Base-by-base conservation (phyloP, 2,888 invertebrate species). In the Cephonodes hylas region DNA sequence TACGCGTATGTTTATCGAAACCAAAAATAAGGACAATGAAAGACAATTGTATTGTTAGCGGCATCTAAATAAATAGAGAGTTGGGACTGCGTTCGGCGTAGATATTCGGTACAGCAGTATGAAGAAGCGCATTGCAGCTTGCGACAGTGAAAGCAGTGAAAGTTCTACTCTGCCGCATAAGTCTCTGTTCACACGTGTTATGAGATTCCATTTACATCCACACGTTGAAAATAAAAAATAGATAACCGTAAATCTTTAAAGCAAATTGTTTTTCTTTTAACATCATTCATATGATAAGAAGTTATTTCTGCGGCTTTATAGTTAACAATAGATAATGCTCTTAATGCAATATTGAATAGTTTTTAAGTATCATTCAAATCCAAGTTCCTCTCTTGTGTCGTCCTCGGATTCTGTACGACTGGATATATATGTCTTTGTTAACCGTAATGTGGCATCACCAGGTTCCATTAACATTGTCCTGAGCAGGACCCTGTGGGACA, bases 131-230 rank as follows among this genome's bases (percentile, higher is more conserved):
- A 75, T 67, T 81, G 81, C 81, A 81, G 77, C 76, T 79, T 78
- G 77, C 72, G 81, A 82, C 78, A 86, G 91, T 87, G 91, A 91
- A 91, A 91, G 89, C 87, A 88, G 91, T 87, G 91, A 91, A 91
- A 91, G 91, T 88, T 72, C 79, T 80, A 72, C 72, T 71, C 70
- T 68, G 72, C 69, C 67, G 67, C 72, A 73, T 68, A 75, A 74
- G 75, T 81, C 75, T 80, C 80, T 78, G 77, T 83, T 78, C 80
- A 75, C 81, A 78, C 74, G 72, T 79, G 70, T 75, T 78, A 72
- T 69, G 69, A 74, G 70, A 73, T 72, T 65, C 68, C 68, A 77
- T 73, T 72, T 67, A 67, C 66, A 64, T 69, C 38, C 2, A 38
- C 60, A 62, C 27, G 66, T 58, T 63, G 22, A 48, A 53, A 58